A percentile compares a stretch with the other conserved stretches of the same genome.
Evolutionary conservation across 1,140 invertebrate species (phyloP).

Genomic region (Caligus rogercresseyi): DNA sequence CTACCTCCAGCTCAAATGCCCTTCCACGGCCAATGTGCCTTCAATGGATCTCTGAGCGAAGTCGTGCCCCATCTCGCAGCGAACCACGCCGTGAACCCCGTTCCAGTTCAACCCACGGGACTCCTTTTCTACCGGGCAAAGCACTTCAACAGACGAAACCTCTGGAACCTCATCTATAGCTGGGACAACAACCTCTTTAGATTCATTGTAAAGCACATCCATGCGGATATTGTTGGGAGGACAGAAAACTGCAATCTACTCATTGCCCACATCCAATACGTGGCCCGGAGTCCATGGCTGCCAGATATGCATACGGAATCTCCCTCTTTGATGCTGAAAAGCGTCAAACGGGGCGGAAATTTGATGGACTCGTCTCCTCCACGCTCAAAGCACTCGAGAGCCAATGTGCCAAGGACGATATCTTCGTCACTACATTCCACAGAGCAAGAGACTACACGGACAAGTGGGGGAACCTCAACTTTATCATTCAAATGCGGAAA

Average conservation of each 20-base stretch:
- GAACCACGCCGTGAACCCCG: conserved; percentile 18
- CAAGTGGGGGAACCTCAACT: conserved; percentile 14
- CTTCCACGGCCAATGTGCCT: conserved; percentile 20
- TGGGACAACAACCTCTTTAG: conserved; percentile 18
- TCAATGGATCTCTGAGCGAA: conserved; percentile 11
- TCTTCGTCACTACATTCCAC: conserved; percentile 16
- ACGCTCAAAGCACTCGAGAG: conserved; percentile 18
- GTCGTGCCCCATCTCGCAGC: conserved; percentile 17
- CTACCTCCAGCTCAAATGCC: conserved; percentile 20
- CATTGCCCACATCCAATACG: conserved; percentile 18
- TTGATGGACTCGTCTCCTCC: conserved; percentile 16
- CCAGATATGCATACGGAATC: conserved; percentile 18
- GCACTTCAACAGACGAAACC: conserved; percentile 16
- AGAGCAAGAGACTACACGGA: conserved; percentile 13
- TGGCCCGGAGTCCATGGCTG: conserved; percentile 18
- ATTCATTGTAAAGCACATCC: conserved; percentile 19
- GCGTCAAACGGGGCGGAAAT: conserved; percentile 10
- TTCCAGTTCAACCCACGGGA: conserved; percentile 16
- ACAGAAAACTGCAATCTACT: conserved; percentile 18
- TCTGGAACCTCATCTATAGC: conserved; percentile 15
- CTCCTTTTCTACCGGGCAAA: conserved; percentile 18
- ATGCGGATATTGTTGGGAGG: conserved; percentile 7
- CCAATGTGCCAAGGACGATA: conserved; percentile 13
- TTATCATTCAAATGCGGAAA: conserved; percentile 18
- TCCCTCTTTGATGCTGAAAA: conserved; percentile 17